Evolutionary conservation across 2,113 vertebrate species (phyloP).

Genomic region (Amblyornis subalaris): DNA sequence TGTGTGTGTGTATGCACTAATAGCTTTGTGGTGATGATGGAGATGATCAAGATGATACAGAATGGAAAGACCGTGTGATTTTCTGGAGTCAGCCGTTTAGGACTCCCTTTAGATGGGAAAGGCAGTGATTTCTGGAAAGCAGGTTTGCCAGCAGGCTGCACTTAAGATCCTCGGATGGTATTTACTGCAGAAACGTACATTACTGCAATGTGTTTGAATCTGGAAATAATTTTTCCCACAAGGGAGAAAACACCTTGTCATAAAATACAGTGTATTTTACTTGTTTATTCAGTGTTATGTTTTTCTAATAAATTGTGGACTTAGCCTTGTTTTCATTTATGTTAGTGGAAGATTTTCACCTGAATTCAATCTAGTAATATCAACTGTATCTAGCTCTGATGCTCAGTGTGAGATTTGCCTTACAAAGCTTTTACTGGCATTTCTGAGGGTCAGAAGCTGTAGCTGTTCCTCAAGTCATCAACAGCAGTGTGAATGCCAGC

Average conservation of each 20-base stretch:
- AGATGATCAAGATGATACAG: slow-evolving; percentile 49
- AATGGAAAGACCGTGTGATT: slow-evolving; percentile 46
- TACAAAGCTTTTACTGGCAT: not conserved
- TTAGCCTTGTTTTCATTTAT: slow-evolving; percentile 17
- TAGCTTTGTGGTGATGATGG: slow-evolving; percentile 47
- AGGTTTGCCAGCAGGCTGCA: slow-evolving; percentile 30
- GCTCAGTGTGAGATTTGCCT: not conserved
- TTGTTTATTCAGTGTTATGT: slow-evolving; percentile 34
- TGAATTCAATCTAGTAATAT: not conserved
- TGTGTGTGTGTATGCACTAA: not conserved
- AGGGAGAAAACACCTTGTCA: slow-evolving; percentile 30
- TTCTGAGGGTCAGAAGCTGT: not conserved
- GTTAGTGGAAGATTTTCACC: not conserved
- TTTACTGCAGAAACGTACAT: not conserved
- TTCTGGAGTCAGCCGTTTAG: slow-evolving; percentile 37
- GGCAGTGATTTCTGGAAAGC: slow-evolving; percentile 34
- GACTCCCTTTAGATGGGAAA: not conserved
- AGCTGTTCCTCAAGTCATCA: not conserved
- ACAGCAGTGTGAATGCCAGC: not conserved
- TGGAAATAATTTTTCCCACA: slow-evolving; percentile 38
- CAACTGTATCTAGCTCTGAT: not conserved
- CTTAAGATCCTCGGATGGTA: slow-evolving; percentile 25
- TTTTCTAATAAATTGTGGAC: not conserved
- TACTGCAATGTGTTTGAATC: slow-evolving; percentile 11
- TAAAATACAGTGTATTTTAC: slow-evolving; percentile 26